These are phyloP conservation scores for Octopus sinensis DNA, from an alignment of 1,140 invertebrate genomes.

Conservation along the genomic window DNA sequence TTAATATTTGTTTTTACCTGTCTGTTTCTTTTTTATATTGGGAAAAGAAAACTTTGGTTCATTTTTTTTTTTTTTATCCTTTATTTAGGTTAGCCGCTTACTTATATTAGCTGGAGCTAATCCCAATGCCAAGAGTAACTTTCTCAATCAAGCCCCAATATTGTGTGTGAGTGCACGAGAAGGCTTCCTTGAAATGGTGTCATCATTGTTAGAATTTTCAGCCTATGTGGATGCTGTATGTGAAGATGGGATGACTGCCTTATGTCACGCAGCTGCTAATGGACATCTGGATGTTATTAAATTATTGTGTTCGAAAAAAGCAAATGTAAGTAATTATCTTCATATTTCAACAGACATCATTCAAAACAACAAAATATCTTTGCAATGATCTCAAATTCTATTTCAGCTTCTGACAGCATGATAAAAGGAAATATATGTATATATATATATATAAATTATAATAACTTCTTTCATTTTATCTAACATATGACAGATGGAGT, in stretches of 20 bases:
- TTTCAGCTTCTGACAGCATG: too few relatives aligned
- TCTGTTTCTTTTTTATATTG: too few relatives aligned
- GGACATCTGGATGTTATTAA: constrained; percentile 85
- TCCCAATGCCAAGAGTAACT: constrained; percentile 73
- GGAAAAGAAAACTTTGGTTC: not conserved
- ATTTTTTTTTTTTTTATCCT: constrained; percentile 12
- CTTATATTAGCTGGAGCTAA: constrained; percentile 86
- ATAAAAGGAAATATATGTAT: too few relatives aligned
- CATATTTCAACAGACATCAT: too few relatives aligned
- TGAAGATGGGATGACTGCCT: constrained; percentile 49
- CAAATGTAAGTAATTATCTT: constrained; percentile 61
- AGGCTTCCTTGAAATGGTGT: constrained; percentile 66
- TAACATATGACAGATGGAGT: too few relatives aligned
- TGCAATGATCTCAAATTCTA: too few relatives aligned
- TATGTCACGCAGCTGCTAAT: constrained; percentile 57
- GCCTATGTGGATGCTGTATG: constrained; percentile 46
- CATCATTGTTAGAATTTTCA: constrained; percentile 50
- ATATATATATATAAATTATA: too few relatives aligned
- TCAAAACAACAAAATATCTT: too few relatives aligned
- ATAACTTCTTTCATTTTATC: too few relatives aligned
- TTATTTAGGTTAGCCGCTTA: constrained; percentile 75
- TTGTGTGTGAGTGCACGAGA: constrained; percentile 85
- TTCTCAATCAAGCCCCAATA: constrained; percentile 77
- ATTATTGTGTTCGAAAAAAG: constrained; percentile 68
- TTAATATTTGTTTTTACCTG: too few relatives aligned